Evolutionary conservation across 2,888 invertebrate species (phyloP).

Genomic region (Blera fallax): DNA sequence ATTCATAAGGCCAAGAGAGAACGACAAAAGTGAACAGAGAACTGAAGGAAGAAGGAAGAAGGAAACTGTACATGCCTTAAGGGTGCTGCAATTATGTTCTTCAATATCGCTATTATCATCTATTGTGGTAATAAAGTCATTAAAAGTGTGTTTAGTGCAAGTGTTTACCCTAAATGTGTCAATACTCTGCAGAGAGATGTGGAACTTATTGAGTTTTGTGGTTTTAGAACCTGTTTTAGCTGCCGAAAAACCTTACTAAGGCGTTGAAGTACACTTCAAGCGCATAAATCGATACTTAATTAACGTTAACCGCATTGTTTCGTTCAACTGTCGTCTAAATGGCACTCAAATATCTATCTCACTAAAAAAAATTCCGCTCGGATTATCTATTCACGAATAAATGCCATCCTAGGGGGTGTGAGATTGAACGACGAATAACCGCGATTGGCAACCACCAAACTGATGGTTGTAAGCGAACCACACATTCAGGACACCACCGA

Average conservation of each 20-base stretch:
- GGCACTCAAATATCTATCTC: not conserved
- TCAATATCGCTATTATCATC: constrained; percentile 27
- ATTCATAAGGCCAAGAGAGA: not conserved
- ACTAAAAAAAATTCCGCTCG: not conserved
- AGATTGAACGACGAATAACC: not conserved
- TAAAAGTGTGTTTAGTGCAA: constrained; percentile 4
- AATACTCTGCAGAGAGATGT: not conserved
- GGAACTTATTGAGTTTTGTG: not conserved
- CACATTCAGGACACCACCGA: constrained; percentile 18
- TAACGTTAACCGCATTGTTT: constrained; percentile 25
- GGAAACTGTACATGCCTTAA: not conserved
- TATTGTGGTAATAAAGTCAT: constrained; percentile 40
- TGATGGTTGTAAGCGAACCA: not conserved
- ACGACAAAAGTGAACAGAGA: not conserved
- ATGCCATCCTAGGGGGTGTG: not conserved
- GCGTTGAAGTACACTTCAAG: not conserved
- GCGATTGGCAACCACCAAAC: constrained; percentile 12
- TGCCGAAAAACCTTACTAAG: not conserved
- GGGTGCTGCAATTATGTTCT: constrained; percentile 14
- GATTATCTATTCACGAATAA: not conserved
- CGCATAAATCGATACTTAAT: constrained; percentile 17
- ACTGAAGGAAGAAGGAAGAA: not conserved
- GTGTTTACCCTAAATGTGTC: not conserved
- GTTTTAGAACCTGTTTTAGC: not conserved
- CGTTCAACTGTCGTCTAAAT: not conserved